Percentiles rank a stretch among this genome's conserved stretches.
Evolutionary conservation across 2,113 vertebrate genomes (phyloP).

Genomic region (Caranx ignobilis): DNA sequence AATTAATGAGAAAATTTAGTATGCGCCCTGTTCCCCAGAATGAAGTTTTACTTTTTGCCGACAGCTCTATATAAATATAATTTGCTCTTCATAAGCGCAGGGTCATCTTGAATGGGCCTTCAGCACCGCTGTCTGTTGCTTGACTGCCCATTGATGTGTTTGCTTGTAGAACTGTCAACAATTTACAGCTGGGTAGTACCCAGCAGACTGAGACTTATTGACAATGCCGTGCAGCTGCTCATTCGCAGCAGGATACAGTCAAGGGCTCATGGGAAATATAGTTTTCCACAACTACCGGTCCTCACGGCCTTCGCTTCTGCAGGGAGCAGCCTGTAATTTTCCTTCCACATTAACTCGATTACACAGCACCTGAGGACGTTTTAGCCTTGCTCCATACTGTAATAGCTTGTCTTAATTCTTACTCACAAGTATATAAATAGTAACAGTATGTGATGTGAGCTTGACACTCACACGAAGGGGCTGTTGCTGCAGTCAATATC

Average conservation of each 20-base stretch:
- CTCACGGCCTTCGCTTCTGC: conserved; percentile 54
- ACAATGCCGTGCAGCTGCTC: conserved; percentile 67
- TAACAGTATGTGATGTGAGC: conserved; percentile 6
- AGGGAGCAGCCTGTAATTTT: conserved; percentile 66
- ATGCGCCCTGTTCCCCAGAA: background rate
- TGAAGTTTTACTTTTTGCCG: conserved; percentile 38
- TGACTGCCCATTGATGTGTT: conserved; percentile 69
- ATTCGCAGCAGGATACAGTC: conserved; percentile 51
- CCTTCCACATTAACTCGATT: conserved; percentile 72
- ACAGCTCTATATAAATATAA: conserved; percentile 50
- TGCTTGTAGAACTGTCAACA: conserved; percentile 75
- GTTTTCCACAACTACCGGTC: conserved; percentile 66
- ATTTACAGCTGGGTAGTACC: conserved; percentile 73
- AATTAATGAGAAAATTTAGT: conserved; percentile 45
- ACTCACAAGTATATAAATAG: conserved; percentile 51
- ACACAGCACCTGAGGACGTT: conserved; percentile 73
- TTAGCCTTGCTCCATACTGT: conserved; percentile 49
- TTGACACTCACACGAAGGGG: conserved; percentile 20
- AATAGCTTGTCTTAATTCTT: conserved; percentile 62
- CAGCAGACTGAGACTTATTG: conserved; percentile 72
- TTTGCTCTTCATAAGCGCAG: conserved; percentile 36
- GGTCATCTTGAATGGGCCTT: conserved; percentile 46
- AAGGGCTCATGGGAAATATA: conserved; percentile 75
- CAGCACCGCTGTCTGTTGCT: conserved; percentile 59
- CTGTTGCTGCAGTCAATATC: conserved; percentile 32